A percentile compares a stretch with the other conserved stretches of the same genome.
These are phyloP conservation scores for Diarsia dahlii DNA, from an alignment of 2,888 invertebrate species.

Conservation along the genomic window DNA sequence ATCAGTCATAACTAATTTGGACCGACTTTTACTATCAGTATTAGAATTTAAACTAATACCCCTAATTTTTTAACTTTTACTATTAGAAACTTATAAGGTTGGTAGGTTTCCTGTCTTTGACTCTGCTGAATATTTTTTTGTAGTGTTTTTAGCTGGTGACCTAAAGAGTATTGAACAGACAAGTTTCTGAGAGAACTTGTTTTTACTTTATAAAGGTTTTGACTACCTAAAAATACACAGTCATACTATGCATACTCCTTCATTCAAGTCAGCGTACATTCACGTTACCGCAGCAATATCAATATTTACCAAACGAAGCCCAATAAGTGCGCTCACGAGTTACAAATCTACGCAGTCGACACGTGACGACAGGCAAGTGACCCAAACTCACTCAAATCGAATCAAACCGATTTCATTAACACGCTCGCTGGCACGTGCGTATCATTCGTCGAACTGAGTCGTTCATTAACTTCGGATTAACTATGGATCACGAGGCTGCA, in stretches of 20 bases:
- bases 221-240: background rate
- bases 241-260: background rate
- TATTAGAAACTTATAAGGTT: background rate
- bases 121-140: background rate
- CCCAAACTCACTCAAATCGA: slow-evolving; percentile 28
- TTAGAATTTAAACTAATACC: background rate
- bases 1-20: background rate
- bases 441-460: background rate
- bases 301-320: slow-evolving; percentile 17
- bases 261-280: background rate
- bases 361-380: slow-evolving; percentile 20
- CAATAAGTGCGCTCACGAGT: slow-evolving; percentile 20
- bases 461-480: slow-evolving; percentile 36
- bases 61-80: background rate
- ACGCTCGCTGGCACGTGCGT: slow-evolving; percentile 12
- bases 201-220: background rate
- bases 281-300: background rate
- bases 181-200: background rate
- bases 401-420: slow-evolving; percentile 37
- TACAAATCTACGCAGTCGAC: background rate
- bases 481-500: slow-evolving; percentile 14
- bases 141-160: background rate
- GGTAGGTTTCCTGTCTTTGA: background rate
- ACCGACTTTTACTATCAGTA: background rate
- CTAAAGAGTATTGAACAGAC: background rate